Base-by-base conservation (phyloP, 2,113 vertebrate genomes). In the human (Homo sapiens) region DNA sequence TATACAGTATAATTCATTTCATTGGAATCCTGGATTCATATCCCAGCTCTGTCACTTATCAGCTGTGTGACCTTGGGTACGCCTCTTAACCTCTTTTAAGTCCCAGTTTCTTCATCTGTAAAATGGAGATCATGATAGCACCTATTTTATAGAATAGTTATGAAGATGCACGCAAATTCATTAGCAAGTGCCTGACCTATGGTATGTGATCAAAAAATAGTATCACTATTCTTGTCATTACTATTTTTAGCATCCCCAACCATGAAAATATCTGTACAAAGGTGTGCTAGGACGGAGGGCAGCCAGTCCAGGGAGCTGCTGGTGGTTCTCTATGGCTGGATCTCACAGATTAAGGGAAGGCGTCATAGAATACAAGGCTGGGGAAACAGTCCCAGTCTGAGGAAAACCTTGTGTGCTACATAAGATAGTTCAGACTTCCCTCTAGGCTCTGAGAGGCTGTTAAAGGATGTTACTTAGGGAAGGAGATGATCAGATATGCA, bases 161-260 rank as follows among this genome's bases (percentile, higher is more conserved):
- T 0, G 23, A 61, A 8, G 3, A 43, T 2, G 6, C 5, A 0
- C 9, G 2, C 16, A 50, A 27, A 55, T 25, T 59, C 40, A 8
- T 68, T 30, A 32, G 48, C 61, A 25, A 68, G 35, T 4, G 1
- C 40, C 78, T 50, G 40, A 38, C 45, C 38, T 43, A 6, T 2
- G 11, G 38, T 3, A 14, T 6, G 1, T 4, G 48, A n/a, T 57
- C 23, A 8, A 4, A 38, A 38, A 52, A 38, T n/a, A n/a, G n/a
- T 72, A 40, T 25, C 30, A n/a, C 4, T 70, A 2, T n/a, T 48
- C 38, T 68, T n/a, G 23, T 13, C 1, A 0, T 50, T 48, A 32
- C 12, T 55, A 50, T 66, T 75, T 50, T 68, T 35, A 57, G 81
- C 38, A 20, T 40, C 45, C 38, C 25, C 16, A 32, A 32, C 4